A percentile compares a stretch with the other conserved stretches of the same genome.
phyloP scores from a whole-genome alignment of 2,797 vertebrate genomes.

The Odontamblyopus rebecca region DNA sequence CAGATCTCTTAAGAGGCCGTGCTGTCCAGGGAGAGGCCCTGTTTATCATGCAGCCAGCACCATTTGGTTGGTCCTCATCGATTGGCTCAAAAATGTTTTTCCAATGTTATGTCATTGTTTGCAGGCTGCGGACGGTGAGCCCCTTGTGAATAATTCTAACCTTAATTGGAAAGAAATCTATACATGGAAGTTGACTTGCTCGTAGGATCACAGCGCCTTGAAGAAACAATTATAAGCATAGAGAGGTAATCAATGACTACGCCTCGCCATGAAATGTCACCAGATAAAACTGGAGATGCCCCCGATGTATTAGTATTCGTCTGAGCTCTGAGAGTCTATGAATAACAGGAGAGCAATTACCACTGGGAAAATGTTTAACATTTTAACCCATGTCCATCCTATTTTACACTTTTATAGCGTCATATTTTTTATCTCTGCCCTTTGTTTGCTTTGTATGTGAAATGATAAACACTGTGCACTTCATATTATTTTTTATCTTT shows the following conservation, averaged over 20 bases:
- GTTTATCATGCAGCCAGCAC: conserved; percentile 71
- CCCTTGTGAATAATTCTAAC: conserved; percentile 74
- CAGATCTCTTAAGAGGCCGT: conserved; percentile 56
- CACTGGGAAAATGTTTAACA: conserved; percentile 8
- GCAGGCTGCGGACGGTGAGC: conserved; percentile 66
- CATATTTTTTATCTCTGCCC: background rate
- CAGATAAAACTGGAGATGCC: conserved; percentile 60
- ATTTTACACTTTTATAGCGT: background rate
- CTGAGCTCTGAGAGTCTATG: conserved; percentile 43
- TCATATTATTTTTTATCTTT: no score
- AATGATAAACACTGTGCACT: background rate
- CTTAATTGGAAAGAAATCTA: conserved; percentile 78
- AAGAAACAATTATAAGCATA: conserved; percentile 76
- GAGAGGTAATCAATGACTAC: conserved; percentile 72
- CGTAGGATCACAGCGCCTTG: conserved; percentile 62
- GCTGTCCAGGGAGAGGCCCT: conserved; percentile 44
- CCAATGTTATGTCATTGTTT: conserved; percentile 79
- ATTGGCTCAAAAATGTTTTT: conserved; percentile 76
- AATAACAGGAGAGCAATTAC: conserved; percentile 40
- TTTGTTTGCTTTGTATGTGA: background rate
- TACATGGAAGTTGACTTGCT: conserved; percentile 67
- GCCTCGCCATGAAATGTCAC: conserved; percentile 69
- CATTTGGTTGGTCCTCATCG: conserved; percentile 72
- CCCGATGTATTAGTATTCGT: conserved; percentile 49
- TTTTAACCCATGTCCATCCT: background rate